Conservation (phyloP, 2,113 vertebrate genomes). For the Tychaedon coryphoeus region DNA sequence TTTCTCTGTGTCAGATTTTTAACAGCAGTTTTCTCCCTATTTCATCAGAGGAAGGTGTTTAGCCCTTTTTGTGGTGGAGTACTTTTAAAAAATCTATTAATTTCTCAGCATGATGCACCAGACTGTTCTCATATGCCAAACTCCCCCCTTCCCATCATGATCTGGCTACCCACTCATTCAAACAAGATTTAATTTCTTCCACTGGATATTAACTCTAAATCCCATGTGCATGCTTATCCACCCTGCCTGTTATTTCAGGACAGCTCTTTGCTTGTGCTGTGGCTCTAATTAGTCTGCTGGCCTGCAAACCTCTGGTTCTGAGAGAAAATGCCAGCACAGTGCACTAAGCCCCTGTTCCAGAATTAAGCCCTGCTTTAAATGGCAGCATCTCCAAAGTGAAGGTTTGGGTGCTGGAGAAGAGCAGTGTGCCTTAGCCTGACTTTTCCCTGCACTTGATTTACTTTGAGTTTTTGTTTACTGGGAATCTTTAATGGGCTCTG, state of each 20-base stretch:
- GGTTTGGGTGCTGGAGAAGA: neutral
- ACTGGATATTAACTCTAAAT: slow-evolving; percentile 2
- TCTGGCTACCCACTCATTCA: neutral
- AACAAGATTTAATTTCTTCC: slow-evolving; percentile 47
- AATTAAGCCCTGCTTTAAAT: neutral
- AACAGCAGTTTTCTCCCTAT: neutral
- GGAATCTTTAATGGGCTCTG: neutral
- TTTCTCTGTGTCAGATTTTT: neutral
- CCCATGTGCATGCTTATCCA: neutral
- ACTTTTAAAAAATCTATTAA: neutral
- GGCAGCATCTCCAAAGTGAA: neutral
- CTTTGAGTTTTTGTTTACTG: neutral
- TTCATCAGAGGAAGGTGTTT: neutral
- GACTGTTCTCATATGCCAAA: neutral
- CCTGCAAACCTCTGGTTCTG: neutral
- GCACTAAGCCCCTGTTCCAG: neutral
- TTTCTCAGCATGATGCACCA: neutral
- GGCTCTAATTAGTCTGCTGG: neutral
- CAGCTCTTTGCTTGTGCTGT: neutral
- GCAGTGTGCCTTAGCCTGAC: neutral
- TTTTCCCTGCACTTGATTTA: neutral
- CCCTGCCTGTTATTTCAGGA: neutral
- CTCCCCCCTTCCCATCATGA: neutral
- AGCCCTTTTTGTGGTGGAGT: neutral
- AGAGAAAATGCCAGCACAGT: neutral